These are phyloP conservation scores for Hyphantria cunea DNA, from an alignment of 1,140 invertebrate genomes.

Conservation along the genomic window DNA sequence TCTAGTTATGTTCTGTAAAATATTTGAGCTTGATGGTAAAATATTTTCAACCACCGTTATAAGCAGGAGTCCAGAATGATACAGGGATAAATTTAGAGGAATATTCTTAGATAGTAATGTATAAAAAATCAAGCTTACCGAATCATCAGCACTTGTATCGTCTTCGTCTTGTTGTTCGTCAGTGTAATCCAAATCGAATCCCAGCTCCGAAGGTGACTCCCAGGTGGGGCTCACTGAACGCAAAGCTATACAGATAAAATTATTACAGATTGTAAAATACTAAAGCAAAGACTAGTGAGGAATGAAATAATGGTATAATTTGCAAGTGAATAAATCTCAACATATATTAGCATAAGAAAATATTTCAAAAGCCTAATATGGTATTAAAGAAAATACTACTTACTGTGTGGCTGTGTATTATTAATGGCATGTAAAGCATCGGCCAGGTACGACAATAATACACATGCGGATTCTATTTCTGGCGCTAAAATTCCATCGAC, in stretches of 20 bases:
- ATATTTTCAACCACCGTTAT: too few species aligned
- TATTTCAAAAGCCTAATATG: too few species aligned
- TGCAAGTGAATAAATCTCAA: too few species aligned
- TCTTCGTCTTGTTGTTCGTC: conserved; percentile 95
- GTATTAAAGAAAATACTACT: conserved; percentile 26
- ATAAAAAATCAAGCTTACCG: conserved; percentile 77
- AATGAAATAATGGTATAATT: too few species aligned
- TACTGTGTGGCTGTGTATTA: conserved; percentile 61
- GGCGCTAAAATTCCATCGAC: conserved; percentile 74
- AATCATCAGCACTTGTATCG: conserved; percentile 95
- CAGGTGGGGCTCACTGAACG: conserved; percentile 87
- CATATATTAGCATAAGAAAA: neutral
- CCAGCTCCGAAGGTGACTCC: conserved; percentile 89
- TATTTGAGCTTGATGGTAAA: too few species aligned
- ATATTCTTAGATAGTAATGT: too few species aligned
- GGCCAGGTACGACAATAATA: conserved; percentile 88
- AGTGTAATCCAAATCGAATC: conserved; percentile 90
- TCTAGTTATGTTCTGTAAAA: too few species aligned
- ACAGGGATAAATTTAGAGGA: too few species aligned
- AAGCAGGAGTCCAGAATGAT: too few species aligned
- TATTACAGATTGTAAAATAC: too few species aligned
- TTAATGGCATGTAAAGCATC: conserved; percentile 86
- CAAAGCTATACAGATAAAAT: conserved; percentile 75
- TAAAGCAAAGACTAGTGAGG: too few species aligned
- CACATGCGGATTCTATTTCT: conserved; percentile 89